These are phyloP conservation scores for Zoanthus sansibaricus DNA, from an alignment of 92 coral and sea anemone species.

Conservation along the genomic window DNA sequence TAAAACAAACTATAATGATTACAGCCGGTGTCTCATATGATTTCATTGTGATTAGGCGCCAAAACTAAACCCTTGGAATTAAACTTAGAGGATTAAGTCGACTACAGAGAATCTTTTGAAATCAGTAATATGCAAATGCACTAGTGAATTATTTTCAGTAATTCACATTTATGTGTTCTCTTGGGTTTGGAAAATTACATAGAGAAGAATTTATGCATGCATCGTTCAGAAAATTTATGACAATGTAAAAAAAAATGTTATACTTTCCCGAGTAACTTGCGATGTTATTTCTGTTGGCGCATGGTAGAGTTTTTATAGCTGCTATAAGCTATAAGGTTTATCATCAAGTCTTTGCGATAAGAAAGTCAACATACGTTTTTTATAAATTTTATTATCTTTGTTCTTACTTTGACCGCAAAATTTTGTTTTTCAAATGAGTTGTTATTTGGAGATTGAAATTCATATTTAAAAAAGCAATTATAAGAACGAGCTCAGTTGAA, in stretches of 20 bases:
- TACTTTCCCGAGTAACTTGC: background rate
- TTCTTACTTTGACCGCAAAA: background rate
- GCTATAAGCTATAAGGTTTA: background rate
- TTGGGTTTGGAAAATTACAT: background rate
- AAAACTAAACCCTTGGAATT: no score
- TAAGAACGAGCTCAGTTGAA: background rate
- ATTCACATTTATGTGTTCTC: no score
- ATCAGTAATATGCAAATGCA: no score
- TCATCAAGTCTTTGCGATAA: slow-evolving; percentile 19
- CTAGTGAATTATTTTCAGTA: no score
- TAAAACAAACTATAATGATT: no score
- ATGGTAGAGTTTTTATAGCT: background rate
- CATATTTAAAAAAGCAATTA: background rate
- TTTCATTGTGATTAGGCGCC: no score
- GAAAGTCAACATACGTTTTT: slow-evolving; percentile 10
- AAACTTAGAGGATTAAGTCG: no score
- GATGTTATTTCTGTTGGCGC: background rate
- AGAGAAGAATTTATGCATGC: background rate
- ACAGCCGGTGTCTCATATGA: no score
- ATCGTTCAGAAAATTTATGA: background rate
- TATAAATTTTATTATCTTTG: background rate
- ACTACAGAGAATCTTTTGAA: no score
- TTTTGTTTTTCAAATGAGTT: background rate
- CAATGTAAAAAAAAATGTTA: background rate
- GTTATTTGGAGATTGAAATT: background rate